Evolutionary conservation across 92 coral and sea anemone species (phyloP).

Genomic region (Heteractis magnifica): DNA sequence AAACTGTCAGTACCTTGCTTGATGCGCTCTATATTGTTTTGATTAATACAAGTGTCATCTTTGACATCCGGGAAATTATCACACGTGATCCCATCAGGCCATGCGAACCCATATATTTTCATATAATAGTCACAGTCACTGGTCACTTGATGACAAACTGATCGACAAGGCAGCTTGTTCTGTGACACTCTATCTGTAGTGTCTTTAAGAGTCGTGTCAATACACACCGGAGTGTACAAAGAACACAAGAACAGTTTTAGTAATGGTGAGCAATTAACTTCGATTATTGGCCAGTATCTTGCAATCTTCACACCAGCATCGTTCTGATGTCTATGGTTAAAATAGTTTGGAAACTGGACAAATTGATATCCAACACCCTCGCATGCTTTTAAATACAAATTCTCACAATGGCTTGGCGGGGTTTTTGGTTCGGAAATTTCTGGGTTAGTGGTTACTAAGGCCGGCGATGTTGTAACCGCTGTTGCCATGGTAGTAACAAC

Average conservation of each 20-base stretch:
- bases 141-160: conserved; percentile 41
- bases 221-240: conserved; percentile 59
- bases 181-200: background rate
- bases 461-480: background rate
- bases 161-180: conserved; percentile 38
- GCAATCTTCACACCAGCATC: conserved; percentile 15
- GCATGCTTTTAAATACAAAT: background rate
- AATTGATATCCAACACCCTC: background rate
- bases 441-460: background rate
- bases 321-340: conserved; percentile 3
- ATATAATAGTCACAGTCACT: conserved; percentile 45
- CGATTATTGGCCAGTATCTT: conserved; percentile 18
- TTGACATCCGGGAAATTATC: conserved; percentile 10
- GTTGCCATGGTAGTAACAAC: background rate
- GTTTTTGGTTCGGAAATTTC: background rate
- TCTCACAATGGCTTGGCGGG: background rate
- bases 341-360: conserved; percentile 28
- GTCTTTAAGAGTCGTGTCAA: background rate
- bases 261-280: conserved; percentile 4
- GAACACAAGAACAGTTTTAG: conserved; percentile 49
- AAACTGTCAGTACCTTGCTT: background rate
- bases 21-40: background rate
- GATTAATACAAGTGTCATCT: conserved; percentile 5
- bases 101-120: conserved; percentile 27
- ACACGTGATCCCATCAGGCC: conserved; percentile 37